Evolutionary conservation across 1,140 invertebrate genomes (phyloP).

Genomic region (Thereuonema tuberculata): DNA sequence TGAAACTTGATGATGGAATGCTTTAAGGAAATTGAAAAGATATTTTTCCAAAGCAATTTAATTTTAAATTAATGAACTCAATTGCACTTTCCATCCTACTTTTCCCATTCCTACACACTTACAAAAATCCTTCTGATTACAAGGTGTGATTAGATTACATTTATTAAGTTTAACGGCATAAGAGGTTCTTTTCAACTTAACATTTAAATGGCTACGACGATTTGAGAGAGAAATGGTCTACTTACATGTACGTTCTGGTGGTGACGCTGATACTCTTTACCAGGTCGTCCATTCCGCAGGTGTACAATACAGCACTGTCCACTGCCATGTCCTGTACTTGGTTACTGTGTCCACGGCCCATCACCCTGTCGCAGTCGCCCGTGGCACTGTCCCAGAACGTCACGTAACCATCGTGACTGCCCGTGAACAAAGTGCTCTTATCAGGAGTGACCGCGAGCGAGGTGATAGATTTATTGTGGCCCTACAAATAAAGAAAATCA

Average conservation of each 20-base stretch:
- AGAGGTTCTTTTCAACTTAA: no score
- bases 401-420: constrained; percentile 81
- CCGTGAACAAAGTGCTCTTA: constrained; percentile 67
- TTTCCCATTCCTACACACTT: no score
- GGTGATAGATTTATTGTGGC: constrained; percentile 96
- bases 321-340: constrained; percentile 80
- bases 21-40: no score
- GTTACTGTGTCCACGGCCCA: constrained; percentile 78
- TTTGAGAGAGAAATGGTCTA: no score
- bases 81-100: no score
- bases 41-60: no score
- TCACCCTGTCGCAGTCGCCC: constrained; percentile 59
- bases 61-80: no score
- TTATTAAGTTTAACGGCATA: no score
- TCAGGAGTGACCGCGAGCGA: constrained; percentile 67
- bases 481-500: constrained; percentile 42
- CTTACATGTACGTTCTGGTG: constrained; percentile 46
- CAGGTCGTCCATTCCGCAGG: constrained; percentile 81
- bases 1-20: no score
- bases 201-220: no score
- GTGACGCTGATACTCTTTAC: constrained; percentile 52
- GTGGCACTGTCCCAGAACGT: constrained; percentile 71
- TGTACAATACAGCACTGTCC: constrained; percentile 53
- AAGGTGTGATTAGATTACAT: no score
- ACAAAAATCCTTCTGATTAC: no score